Evolutionary conservation across 2,797 vertebrate genomes (phyloP).

Genomic region (Epinephelus malabaricus): DNA sequence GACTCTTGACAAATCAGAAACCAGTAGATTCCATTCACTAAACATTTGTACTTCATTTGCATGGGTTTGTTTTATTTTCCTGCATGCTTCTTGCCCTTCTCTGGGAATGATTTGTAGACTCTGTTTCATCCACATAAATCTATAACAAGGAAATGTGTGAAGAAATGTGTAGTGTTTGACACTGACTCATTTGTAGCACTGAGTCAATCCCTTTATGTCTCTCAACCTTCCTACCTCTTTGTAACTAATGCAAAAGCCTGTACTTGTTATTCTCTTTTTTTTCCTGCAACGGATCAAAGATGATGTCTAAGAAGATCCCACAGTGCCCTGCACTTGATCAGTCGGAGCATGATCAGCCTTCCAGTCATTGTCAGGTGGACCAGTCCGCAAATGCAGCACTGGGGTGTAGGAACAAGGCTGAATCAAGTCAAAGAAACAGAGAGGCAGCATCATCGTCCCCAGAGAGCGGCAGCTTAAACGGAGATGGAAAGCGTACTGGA

Average conservation of each 20-base stretch:
- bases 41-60: conserved; percentile 25
- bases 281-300: conserved; percentile 74
- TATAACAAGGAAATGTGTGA: not conserved
- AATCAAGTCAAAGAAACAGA: conserved; percentile 67
- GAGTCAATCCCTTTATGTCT: conserved; percentile 58
- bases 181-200: not conserved
- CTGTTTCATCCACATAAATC: not conserved
- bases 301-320: conserved; percentile 79
- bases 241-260: conserved; percentile 80
- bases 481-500: conserved; percentile 73
- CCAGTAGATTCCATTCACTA: not conserved
- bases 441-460: conserved; percentile 76
- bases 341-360: conserved; percentile 54
- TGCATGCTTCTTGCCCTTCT: conserved; percentile 56
- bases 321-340: conserved; percentile 66
- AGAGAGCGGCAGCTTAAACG: conserved; percentile 77
- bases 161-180: conserved; percentile 8
- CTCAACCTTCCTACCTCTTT: conserved; percentile 56
- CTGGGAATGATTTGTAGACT: conserved; percentile 38
- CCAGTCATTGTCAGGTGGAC: conserved; percentile 56
- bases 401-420: conserved; percentile 49
- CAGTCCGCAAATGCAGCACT: conserved; percentile 22
- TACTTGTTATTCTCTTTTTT: conserved; percentile 74
- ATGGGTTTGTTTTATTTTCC: conserved; percentile 23
- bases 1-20: conserved; percentile 10